Base-by-base conservation (phyloP, 1,140 invertebrate genomes). In the Drosophila punjabiensis region DNA sequence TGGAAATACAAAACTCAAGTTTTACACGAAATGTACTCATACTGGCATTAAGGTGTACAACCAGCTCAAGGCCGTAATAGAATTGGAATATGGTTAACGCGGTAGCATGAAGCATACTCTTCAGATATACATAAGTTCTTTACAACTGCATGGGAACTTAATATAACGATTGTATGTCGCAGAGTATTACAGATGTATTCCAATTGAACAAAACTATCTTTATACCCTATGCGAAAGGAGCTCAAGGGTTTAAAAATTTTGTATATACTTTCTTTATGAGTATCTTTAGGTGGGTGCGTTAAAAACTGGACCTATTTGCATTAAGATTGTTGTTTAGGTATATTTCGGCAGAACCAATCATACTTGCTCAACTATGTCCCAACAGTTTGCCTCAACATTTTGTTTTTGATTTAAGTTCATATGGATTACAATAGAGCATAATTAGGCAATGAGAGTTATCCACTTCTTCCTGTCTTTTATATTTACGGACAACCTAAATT, bases 11-110 rank as follows among this genome's bases (percentile, higher is more conserved):
- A 13, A 48, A 24, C 59, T 30, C 14, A 37, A n/a, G 43, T 65
- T 65, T 10, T 11, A 48, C 33, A 68, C 43, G 60, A 65, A 47
- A 24, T 30, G 24, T n/a, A 39, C 35, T 67, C 33, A 39, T 16
- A 55, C 53, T 56, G 10, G 28, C 39, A 33, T 33, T 50, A 16
- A 20, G 32, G 32, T 9, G 10, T 69, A 30, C 9, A 28, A 53
- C 7, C 5, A 10, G 63, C 35, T 53, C 48, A 70, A 70, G 67
- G 63, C 5, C 58, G 28, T 16, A 41, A 3, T 11, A n/a, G 20
- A 9, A 33, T 7, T 24, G 7, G 28, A 33, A 18, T 8, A 39
- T 5, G 16, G 28, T 20, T 32, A 37, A 5, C 9, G 13, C 11
- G 16, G n/a, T 16, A 30, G 13, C 41, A 10, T 41, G 2, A 39